A percentile compares a stretch with the other conserved stretches of the same genome.
These are phyloP conservation scores for Panthera leo DNA, from an alignment of 2,113 vertebrate genomes.

Conservation along the genomic window DNA sequence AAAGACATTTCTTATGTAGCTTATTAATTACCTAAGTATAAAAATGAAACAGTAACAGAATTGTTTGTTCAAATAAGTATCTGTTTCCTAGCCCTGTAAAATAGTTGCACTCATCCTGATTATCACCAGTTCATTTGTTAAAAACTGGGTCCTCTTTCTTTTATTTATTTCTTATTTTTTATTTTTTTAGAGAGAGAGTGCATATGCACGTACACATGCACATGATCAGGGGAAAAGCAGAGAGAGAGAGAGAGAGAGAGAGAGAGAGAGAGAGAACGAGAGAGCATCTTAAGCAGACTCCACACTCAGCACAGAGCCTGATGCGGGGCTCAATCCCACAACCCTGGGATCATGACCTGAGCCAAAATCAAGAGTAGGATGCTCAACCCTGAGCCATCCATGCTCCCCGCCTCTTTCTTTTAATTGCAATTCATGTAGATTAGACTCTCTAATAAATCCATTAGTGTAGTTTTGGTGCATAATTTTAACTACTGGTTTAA, in stretches of 20 bases:
- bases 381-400: too few relatives aligned
- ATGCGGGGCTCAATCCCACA: too few relatives aligned
- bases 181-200: too few relatives aligned
- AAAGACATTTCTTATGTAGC: not conserved
- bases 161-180: too few relatives aligned
- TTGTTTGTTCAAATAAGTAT: not conserved
- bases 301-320: too few relatives aligned
- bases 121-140: not conserved
- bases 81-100: not conserved
- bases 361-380: too few relatives aligned
- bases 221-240: too few relatives aligned
- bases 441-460: not conserved
- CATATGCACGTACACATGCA: too few relatives aligned
- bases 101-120: not conserved
- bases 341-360: too few relatives aligned
- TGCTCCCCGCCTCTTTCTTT: not conserved
- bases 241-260: too few relatives aligned
- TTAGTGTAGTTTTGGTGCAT: not conserved
- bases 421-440: not conserved
- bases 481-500: constrained; percentile 15
- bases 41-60: not conserved
- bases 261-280: too few relatives aligned
- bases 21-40: not conserved
- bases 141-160: not conserved
- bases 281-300: too few relatives aligned